Evolutionary conservation across 2,113 vertebrate genomes (phyloP).

Genomic region (Daboia siamensis): DNA sequence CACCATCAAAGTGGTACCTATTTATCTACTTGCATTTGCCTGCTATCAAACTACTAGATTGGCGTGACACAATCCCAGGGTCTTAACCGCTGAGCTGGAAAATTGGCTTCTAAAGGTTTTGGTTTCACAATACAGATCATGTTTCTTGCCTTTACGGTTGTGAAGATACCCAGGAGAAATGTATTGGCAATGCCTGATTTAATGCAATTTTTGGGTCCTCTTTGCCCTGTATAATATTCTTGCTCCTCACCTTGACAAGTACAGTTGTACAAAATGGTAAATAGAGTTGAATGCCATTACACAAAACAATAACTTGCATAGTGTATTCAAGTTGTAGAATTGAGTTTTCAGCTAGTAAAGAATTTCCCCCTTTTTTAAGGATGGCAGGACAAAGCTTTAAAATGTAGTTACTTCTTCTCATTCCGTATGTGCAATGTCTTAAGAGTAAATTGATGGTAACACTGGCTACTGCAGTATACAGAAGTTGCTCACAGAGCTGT

Average conservation of each 20-base stretch:
- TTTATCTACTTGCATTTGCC: too few relatives aligned
- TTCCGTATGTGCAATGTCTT: neutral
- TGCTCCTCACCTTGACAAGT: neutral
- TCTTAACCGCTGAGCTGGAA: neutral
- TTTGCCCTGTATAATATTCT: neutral
- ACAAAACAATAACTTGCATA: neutral
- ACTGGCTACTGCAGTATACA: neutral
- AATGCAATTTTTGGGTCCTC: neutral
- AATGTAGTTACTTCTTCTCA: neutral
- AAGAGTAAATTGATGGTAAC: neutral
- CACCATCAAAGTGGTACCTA: too few relatives aligned
- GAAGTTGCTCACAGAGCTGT: neutral
- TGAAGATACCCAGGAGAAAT: neutral
- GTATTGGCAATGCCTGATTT: neutral
- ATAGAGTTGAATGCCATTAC: neutral
- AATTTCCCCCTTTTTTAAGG: neutral
- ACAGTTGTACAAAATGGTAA: neutral
- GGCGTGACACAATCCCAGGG: neutral
- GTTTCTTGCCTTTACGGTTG: neutral
- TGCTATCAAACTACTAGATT: too few relatives aligned
- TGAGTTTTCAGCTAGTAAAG: neutral
- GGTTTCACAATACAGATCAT: neutral
- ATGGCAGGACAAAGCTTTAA: neutral
- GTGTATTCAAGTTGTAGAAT: neutral
- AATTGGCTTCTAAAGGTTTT: neutral